Conservation (phyloP, 2,888 invertebrate species). For the Argyra leucocephala region DNA sequence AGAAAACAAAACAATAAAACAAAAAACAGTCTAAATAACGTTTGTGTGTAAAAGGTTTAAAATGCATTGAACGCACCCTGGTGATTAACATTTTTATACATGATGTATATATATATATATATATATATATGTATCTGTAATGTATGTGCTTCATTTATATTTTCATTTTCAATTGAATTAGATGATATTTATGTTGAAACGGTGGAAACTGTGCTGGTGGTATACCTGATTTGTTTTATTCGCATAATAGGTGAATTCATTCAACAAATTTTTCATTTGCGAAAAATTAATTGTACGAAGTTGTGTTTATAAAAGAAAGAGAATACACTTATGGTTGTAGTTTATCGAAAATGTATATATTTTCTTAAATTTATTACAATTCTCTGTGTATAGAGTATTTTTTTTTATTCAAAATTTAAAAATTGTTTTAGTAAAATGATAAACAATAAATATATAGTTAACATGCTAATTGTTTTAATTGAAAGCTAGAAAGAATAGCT, state of each 20-base stretch:
- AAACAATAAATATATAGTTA: not conserved
- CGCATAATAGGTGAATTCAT: not conserved
- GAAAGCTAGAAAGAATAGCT: not conserved
- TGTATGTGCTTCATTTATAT: not conserved
- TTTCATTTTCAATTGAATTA: not conserved
- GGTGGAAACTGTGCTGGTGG: not conserved
- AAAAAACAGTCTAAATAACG: not conserved
- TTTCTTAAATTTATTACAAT: not conserved
- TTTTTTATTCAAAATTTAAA: not conserved
- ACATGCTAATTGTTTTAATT: not conserved
- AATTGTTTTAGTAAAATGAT: not conserved
- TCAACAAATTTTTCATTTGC: not conserved
- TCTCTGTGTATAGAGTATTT: not conserved
- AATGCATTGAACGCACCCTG: not conserved
- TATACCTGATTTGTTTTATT: not conserved
- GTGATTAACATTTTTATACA: constrained; percentile 6
- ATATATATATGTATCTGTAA: not conserved
- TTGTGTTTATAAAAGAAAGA: not conserved
- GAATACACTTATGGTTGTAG: not conserved
- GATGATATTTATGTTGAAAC: constrained; percentile 3
- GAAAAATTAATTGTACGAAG: not conserved
- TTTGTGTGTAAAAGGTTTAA: not conserved
- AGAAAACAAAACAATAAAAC: not conserved
- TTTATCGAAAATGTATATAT: too few species aligned
- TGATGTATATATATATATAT: too few species aligned